phyloP scores from a whole-genome alignment of 2,797 vertebrate genomes.

The Leptatherina wallacei region DNA sequence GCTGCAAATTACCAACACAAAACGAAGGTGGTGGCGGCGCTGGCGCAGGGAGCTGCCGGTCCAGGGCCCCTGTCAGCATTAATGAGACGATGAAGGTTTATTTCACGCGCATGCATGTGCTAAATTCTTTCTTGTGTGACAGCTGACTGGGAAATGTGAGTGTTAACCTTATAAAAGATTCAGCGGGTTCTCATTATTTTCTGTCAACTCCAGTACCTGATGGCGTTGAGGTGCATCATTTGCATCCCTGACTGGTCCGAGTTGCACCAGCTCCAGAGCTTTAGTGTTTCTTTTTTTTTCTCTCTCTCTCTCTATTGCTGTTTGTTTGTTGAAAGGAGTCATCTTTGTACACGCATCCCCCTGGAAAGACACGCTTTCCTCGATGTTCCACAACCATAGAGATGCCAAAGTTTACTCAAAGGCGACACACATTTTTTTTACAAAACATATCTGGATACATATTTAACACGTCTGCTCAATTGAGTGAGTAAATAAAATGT shows the following conservation, averaged over 20 bases:
- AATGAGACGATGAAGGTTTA: constrained; percentile 99
- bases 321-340: constrained; percentile 81
- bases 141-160: constrained; percentile 97
- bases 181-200: constrained; percentile 99
- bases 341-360: constrained; percentile 69
- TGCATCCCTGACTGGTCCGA: constrained; percentile 90
- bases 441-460: constrained; percentile 77
- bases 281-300: constrained; percentile 25
- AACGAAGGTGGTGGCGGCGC: constrained; percentile 90
- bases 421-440: constrained; percentile 75
- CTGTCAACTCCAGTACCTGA: constrained; percentile 97
- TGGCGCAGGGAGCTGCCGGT: constrained; percentile 84
- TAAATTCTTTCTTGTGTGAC: constrained; percentile 99
- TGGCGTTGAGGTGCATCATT: constrained; percentile 90
- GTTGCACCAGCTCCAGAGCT: constrained; percentile 64
- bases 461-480: constrained; percentile 75
- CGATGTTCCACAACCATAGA: constrained; percentile 79
- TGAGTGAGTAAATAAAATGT: constrained; percentile 75
- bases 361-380: constrained; percentile 73
- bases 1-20: constrained; percentile 99
- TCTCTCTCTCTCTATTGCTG: constrained; percentile 43
- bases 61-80: constrained; percentile 97
- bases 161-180: constrained; percentile 99
- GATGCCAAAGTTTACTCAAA: constrained; percentile 85
- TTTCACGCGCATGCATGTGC: constrained; percentile 89